Base-by-base conservation (phyloP, 2,888 invertebrate genomes). In the Tridacna crocea region DNA sequence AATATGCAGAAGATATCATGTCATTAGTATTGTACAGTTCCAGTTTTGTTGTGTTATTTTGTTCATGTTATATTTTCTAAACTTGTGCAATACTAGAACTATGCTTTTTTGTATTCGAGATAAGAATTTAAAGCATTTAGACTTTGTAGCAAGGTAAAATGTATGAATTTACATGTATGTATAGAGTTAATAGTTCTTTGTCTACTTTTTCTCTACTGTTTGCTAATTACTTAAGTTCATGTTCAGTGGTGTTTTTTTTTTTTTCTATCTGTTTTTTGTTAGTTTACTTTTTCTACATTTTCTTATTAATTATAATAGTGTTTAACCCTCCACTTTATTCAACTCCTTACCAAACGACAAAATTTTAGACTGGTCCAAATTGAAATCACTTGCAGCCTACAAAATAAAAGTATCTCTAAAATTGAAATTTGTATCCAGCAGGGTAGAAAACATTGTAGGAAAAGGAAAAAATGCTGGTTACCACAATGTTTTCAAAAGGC, bases 81-180 rank as follows among this genome's bases (percentile, higher is more conserved):
- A 70, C 70, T 26, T 70, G 70, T 70, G 70, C 70, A 70, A 70
- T 70, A 70, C 51, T 48, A 70, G 70, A 51, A 26, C 17, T 24
- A 70, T 51, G 70, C 70, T 70, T 70, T 48, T 70, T n/a, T 70
- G 70, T 70, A 70, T 70, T 70, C 70, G 4, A 70, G 70, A 51
- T 12, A 13, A 70, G 24, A 51, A 17, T 51, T 10, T 70, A 70
- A 70, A 70, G 70, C 70, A 70, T 70, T 70, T 70, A 70, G 51
- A 70, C 48, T 22, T 0, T 46, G 13, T 26, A 12, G 24, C 24
- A 15, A 27, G 0, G 36, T 17, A 19, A 61, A 22, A 61, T 24
- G 24, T 24, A 61, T 61, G 17, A 3, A 55, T 17, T 8, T 19
- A 22, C 60, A 22, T n/a, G 0, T 22, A 22, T 65, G 27, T 65